A percentile compares a stretch with the other conserved stretches of the same genome.
Evolutionary conservation across 2,888 invertebrate species (phyloP).

Genomic region (Sesia bembeciformis): DNA sequence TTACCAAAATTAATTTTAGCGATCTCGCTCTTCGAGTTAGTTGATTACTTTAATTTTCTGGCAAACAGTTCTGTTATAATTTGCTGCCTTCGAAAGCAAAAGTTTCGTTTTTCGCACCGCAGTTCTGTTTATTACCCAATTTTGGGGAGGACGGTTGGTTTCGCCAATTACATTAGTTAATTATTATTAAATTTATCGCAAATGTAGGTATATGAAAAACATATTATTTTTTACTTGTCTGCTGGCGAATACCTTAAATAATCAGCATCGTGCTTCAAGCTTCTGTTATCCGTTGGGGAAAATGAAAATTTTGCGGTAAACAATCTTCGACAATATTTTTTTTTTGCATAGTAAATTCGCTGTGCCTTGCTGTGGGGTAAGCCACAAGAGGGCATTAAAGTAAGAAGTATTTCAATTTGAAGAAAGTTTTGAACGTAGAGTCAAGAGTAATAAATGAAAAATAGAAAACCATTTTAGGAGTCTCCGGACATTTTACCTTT

Average conservation of each 20-base stretch:
- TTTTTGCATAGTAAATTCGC: conserved; percentile 23
- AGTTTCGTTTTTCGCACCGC: conserved; percentile 17
- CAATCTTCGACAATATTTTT: conserved; percentile 28
- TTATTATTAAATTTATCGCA: not conserved
- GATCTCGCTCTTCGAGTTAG: conserved; percentile 8
- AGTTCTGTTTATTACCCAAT: conserved; percentile 22
- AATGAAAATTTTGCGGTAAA: conserved; percentile 9
- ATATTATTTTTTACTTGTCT: too few species aligned
- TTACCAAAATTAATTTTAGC: not conserved
- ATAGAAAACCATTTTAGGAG: too few species aligned
- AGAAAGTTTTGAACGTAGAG: too few species aligned
- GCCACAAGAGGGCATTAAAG: not conserved
- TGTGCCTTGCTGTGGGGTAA: not conserved
- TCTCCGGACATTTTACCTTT: too few species aligned
- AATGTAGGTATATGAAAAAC: not conserved
- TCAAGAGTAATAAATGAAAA: too few species aligned
- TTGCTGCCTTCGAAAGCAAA: conserved; percentile 23
- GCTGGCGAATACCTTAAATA: not conserved
- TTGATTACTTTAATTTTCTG: conserved; percentile 27
- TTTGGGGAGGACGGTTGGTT: not conserved
- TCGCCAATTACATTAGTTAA: not conserved
- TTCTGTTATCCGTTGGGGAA: not conserved
- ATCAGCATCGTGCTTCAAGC: not conserved
- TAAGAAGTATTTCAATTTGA: not conserved
- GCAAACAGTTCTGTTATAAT: conserved; percentile 27